Base-by-base conservation (phyloP, 2,113 vertebrate species). In the Steatornis caripensis region DNA sequence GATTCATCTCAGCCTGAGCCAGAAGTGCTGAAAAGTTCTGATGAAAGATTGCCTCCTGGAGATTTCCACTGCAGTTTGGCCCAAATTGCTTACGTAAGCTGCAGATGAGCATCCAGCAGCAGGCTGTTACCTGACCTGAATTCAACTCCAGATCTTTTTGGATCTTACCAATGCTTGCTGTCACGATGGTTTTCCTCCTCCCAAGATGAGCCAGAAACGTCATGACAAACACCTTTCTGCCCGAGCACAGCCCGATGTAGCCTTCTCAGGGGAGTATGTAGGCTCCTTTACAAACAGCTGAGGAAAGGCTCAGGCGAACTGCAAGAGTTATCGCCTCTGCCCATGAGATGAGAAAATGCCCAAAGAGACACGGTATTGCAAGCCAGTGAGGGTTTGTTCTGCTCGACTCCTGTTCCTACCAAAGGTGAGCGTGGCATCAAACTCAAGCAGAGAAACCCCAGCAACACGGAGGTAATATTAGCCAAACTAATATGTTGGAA, bases 91-190 rank as follows among this genome's bases (percentile, higher is more conserved):
- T 92, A 89, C 12, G 39, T 85, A 96, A 97, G 74, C 81, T 87
- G 62, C 80, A 76, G 87, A 94, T 45, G 39, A 95, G 65, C 91
- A 93, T 95, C 69, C 84, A 87, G 82, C 93, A 90, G 72, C 65
- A 76, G 49, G 48, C 90, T 91, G 60, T 60, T 84, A 89, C 61
- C 94, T 95, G 92, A 95, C 92, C 95, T 91, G 92, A 90, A 84
- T 92, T 96, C 84, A 97, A 91, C 86, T 95, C 77, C 80, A 72
- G n/a, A 76, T 57, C 80, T 81, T 81, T 77, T 72, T 5, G 34
- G 65, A 75, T 87, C 11, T 82, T 90, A 48, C 48, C 69, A 45
- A 15, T 45, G 71, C 43, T 90, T 79, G 27, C 34, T 69, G 53
- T 69, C 87, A 89, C 89, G 77, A 61, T 57, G 27, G 18, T 76